Conservation (phyloP, 2,113 vertebrate species). For the Gallinago media region DNA sequence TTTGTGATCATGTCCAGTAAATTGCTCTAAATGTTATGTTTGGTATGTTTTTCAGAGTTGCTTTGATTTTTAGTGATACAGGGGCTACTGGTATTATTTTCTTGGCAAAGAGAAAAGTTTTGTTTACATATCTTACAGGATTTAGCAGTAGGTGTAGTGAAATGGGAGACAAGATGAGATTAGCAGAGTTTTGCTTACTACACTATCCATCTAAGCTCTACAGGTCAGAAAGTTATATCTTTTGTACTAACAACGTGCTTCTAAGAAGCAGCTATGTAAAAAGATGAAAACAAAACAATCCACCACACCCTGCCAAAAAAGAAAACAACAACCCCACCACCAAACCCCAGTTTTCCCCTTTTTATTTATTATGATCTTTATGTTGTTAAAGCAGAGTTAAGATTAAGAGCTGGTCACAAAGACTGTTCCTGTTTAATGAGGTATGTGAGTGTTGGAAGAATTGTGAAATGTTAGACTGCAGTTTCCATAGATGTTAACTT, state of each 20-base stretch:
- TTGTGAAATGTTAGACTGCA: conserved; percentile 24
- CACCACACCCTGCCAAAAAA: background rate
- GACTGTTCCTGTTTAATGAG: conserved; percentile 30
- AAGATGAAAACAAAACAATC: background rate
- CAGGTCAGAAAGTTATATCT: background rate
- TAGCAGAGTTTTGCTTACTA: background rate
- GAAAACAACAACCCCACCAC: background rate
- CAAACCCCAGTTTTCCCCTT: background rate
- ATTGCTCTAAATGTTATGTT: background rate
- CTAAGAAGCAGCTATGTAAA: background rate
- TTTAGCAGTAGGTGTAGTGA: background rate
- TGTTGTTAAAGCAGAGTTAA: background rate
- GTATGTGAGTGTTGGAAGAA: conserved; percentile 17
- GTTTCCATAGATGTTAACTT: conserved; percentile 37
- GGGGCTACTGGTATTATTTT: background rate
- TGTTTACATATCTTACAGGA: background rate
- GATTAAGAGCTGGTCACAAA: background rate
- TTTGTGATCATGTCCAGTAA: background rate
- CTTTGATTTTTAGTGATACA: background rate
- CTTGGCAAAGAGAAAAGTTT: background rate
- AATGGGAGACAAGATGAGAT: background rate
- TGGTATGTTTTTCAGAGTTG: background rate
- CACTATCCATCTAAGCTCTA: background rate
- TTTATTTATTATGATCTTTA: background rate
- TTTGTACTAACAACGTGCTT: background rate